phyloP scores from a whole-genome alignment of 2,888 invertebrate species.

The Microctonus brassicae region DNA sequence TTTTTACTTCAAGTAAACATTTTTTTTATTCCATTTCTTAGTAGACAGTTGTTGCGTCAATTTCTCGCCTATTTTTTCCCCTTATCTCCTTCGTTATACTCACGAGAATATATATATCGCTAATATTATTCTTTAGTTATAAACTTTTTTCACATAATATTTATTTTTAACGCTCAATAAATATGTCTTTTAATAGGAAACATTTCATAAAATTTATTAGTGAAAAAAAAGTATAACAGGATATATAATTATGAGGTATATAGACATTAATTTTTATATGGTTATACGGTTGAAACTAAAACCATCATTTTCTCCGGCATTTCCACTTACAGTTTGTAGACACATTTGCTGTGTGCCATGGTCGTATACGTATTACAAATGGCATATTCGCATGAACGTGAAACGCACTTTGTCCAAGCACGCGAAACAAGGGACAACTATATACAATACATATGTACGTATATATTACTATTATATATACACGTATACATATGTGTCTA shows the following conservation, averaged over 20 bases:
- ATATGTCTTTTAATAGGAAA: neutral
- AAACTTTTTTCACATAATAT: neutral
- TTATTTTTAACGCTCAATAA: neutral
- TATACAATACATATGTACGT: neutral
- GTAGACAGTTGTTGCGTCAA: neutral
- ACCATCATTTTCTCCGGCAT: constrained; percentile 35
- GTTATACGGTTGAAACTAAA: constrained; percentile 32
- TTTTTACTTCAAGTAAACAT: neutral
- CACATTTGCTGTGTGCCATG: constrained; percentile 27
- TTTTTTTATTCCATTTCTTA: neutral
- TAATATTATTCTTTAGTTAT: neutral
- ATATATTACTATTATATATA: too few species aligned
- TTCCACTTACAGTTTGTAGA: constrained; percentile 31
- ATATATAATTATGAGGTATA: neutral
- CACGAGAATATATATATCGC: neutral
- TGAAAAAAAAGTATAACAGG: neutral
- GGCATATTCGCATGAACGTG: constrained; percentile 34
- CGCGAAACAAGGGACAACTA: neutral
- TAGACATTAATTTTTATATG: constrained; percentile 9
- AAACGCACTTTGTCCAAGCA: constrained; percentile 30
- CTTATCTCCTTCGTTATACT: neutral
- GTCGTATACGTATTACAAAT: constrained; percentile 32
- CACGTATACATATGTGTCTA: neutral
- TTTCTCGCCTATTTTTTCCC: neutral
- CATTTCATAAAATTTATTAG: neutral